phyloP scores from a whole-genome alignment of 2,797 vertebrate species.

The Scolopax rusticola region DNA sequence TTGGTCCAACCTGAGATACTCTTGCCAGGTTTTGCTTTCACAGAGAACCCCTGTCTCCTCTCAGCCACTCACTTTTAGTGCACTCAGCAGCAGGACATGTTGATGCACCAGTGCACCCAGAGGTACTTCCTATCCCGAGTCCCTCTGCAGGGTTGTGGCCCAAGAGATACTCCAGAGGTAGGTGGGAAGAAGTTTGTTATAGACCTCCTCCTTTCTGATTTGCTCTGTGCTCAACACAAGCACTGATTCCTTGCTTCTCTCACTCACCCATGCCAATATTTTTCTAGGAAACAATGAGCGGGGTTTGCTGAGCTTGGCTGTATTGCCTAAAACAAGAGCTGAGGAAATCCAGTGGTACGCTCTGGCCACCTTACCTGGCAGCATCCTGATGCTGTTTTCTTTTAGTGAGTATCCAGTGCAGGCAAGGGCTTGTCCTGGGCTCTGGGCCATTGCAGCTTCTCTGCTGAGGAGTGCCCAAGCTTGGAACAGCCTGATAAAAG shows the following conservation, averaged over 20 bases:
- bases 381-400: neutral
- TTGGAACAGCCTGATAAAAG: neutral
- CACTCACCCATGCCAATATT: neutral
- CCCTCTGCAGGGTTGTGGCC: neutral
- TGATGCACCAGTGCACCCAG: neutral
- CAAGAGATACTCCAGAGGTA: neutral
- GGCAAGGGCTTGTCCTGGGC: neutral
- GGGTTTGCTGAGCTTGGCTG: neutral
- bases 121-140: neutral
- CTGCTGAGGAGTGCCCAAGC: neutral
- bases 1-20: neutral
- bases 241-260: neutral
- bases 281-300: neutral
- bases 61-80: neutral
- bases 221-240: rapidly evolving
- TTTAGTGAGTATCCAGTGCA: neutral
- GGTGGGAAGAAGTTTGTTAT: neutral
- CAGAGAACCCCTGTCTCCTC: neutral
- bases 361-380: neutral
- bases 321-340: neutral
- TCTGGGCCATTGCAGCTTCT: neutral
- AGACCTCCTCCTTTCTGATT: neutral
- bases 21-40: neutral
- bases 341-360: neutral
- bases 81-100: neutral